Conservation (phyloP, 30 jellyfish, hydroid and myxozoan species). For the Morbakka virulenta region DNA sequence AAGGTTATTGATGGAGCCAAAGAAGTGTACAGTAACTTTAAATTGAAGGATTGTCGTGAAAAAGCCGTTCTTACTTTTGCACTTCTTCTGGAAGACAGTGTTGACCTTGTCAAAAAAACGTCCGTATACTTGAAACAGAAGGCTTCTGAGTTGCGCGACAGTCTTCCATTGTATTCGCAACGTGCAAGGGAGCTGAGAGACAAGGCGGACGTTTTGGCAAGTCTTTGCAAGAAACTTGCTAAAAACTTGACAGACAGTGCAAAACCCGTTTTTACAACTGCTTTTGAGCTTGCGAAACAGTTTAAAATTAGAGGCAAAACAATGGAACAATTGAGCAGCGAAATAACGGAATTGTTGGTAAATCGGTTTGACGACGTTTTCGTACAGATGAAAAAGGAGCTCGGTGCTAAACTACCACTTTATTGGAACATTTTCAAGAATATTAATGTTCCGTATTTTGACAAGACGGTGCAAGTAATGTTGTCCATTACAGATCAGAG, state of each 20-base stretch:
- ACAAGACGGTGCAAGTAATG: conserved; percentile 52
- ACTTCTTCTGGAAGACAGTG: conserved; percentile 2
- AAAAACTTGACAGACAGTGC: conserved; percentile 73
- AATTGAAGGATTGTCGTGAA: conserved; percentile 55
- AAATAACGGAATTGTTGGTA: conserved; percentile 20
- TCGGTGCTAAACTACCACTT: neutral
- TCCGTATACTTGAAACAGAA: conserved; percentile 29
- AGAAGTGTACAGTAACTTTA: conserved; percentile 51
- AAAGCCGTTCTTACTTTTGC: conserved; percentile 17
- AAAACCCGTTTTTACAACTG: conserved; percentile 75
- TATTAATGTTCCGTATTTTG: conserved; percentile 69
- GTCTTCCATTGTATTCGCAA: conserved; percentile 23
- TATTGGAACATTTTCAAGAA: neutral
- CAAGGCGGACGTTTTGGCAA: conserved; percentile 10
- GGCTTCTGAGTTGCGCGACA: conserved; percentile 28
- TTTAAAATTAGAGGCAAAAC: conserved; percentile 90
- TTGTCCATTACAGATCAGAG: neutral
- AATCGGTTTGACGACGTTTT: conserved; percentile 10
- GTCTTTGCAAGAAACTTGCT: conserved; percentile 28
- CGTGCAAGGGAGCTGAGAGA: conserved; percentile 1
- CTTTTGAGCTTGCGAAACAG: conserved; percentile 77
- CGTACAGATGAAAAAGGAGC: neutral
- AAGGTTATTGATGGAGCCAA: conserved; percentile 35
- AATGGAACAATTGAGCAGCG: too few species aligned
- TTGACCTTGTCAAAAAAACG: conserved; percentile 11